phyloP scores from a whole-genome alignment of 2,797 vertebrate genomes.

The Anomalospiza imberbis region DNA sequence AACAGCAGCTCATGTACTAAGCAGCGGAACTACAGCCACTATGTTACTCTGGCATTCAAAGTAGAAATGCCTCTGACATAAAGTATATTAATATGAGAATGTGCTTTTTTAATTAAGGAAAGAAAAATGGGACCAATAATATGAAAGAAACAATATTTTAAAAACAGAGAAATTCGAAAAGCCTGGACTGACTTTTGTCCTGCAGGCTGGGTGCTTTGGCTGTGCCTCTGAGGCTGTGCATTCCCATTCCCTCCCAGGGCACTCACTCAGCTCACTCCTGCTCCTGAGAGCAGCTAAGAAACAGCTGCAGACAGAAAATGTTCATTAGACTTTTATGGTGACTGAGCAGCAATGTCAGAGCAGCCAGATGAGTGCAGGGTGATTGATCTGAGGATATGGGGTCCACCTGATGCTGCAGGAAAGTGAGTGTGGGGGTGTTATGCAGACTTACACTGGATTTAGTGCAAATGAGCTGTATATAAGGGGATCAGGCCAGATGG shows the following conservation, averaged over 20 bases:
- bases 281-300: neutral
- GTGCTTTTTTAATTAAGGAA: neutral
- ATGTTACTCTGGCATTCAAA: neutral
- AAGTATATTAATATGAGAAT: neutral
- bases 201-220: neutral
- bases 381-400: neutral
- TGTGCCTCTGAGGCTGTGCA: neutral
- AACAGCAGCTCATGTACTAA: neutral
- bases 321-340: neutral
- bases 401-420: neutral
- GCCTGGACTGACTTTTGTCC: neutral
- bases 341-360: neutral
- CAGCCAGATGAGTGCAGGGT: accelerated
- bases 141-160: neutral
- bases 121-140: neutral
- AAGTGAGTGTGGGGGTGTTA: neutral
- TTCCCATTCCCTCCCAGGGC: neutral
- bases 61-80: neutral
- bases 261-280: neutral
- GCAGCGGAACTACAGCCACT: neutral
- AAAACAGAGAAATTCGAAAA: neutral
- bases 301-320: neutral
- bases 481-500: neutral
- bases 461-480: neutral
- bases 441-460: neutral